phyloP scores from a whole-genome alignment of 2,797 vertebrate genomes.

The Myotis myotis region DNA sequence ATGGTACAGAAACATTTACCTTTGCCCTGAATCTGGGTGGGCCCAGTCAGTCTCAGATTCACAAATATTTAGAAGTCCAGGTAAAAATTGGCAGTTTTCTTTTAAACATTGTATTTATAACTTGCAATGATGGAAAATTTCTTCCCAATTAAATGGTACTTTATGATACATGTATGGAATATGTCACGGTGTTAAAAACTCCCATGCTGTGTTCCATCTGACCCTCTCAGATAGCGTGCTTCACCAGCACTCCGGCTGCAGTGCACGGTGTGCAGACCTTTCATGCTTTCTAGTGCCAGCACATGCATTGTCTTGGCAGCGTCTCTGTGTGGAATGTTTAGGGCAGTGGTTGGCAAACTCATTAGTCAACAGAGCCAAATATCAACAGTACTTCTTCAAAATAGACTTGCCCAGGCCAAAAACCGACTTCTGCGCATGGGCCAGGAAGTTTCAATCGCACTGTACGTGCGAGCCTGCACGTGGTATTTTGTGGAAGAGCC shows the following conservation, averaged over 20 bases:
- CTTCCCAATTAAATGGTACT: neutral
- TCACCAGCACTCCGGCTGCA: neutral
- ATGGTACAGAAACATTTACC: neutral
- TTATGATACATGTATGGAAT: neutral
- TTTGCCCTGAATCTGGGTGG: neutral
- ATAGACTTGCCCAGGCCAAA: too few relatives aligned
- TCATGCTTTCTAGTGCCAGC: neutral
- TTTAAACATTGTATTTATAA: neutral
- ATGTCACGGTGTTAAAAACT: neutral
- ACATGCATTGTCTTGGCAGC: neutral
- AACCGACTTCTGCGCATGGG: too few relatives aligned
- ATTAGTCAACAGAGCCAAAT: too few relatives aligned
- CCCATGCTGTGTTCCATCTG: neutral
- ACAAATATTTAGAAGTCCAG: neutral
- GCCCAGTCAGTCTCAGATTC: neutral
- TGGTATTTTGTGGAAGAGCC: too few relatives aligned
- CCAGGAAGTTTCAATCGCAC: too few relatives aligned
- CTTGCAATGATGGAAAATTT: neutral
- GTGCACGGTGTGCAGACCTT: neutral
- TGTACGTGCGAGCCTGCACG: too few relatives aligned
- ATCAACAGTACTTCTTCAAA: too few relatives aligned
- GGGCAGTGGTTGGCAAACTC: too few relatives aligned
- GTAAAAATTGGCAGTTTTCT: slow-evolving; percentile 23
- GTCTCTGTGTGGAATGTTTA: neutral
- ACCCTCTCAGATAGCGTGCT: neutral